phyloP scores from a whole-genome alignment of 2,888 invertebrate genomes.

The Melinaea marsaeus region DNA sequence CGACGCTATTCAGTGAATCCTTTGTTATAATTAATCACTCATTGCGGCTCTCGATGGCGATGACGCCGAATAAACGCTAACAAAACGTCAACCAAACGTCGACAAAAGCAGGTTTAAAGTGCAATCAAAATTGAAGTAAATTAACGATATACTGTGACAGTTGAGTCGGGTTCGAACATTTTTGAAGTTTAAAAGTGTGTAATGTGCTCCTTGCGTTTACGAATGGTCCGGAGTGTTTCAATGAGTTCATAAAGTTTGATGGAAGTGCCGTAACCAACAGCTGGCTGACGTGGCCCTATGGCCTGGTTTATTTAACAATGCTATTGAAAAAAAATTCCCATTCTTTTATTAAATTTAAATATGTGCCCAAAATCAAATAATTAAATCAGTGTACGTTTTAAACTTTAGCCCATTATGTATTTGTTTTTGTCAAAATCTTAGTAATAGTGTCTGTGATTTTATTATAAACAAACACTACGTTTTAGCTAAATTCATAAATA shows the following conservation, averaged over 20 bases:
- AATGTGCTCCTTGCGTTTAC: conserved; percentile 18
- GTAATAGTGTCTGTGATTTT: no score
- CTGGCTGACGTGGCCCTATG: conserved; percentile 12
- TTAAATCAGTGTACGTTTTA: no score
- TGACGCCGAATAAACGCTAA: conserved; percentile 19
- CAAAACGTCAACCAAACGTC: conserved; percentile 13
- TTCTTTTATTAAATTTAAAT: no score
- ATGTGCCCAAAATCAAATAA: no score
- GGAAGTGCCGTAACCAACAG: conserved; percentile 24
- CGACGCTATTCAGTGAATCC: conserved; percentile 13
- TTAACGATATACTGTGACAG: not conserved
- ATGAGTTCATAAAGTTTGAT: conserved; percentile 32
- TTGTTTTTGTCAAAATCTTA: no score
- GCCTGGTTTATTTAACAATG: conserved; percentile 11
- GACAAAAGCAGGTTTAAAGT: conserved; percentile 2
- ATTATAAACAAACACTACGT: no score
- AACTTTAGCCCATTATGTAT: no score
- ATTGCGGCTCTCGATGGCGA: conserved; percentile 16
- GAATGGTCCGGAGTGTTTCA: conserved; percentile 25
- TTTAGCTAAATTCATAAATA: no score
- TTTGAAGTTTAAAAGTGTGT: conserved; percentile 5
- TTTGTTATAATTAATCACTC: conserved; percentile 23
- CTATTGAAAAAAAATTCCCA: not conserved
- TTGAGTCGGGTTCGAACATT: not conserved
- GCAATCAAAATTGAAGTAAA: not conserved